These are phyloP conservation scores for Zoanthus sociatus DNA, from an alignment of 92 coral and sea anemone species.

Conservation along the genomic window DNA sequence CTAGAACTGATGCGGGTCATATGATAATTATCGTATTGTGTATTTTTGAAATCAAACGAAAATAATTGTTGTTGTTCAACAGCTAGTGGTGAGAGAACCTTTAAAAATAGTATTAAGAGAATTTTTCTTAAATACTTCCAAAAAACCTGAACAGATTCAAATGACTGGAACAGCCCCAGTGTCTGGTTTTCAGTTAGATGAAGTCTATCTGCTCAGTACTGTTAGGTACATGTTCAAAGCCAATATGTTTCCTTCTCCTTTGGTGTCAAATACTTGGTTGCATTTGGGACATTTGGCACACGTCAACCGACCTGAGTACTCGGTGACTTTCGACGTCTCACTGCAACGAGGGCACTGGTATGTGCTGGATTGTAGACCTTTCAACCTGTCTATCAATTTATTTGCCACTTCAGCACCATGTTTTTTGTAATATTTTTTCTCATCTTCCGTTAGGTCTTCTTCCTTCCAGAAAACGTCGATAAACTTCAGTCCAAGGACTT, in stretches of 20 bases:
- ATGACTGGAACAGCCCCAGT: no score
- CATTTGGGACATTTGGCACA: background rate
- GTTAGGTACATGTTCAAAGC: background rate
- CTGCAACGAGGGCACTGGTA: background rate
- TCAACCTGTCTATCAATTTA: background rate
- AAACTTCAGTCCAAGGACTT: conserved; percentile 63
- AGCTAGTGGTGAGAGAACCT: no score
- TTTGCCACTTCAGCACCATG: background rate
- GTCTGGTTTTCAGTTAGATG: no score
- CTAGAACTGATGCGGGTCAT: no score
- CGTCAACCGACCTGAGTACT: background rate
- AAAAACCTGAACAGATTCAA: no score
- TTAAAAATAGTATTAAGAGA: no score
- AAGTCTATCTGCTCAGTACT: background rate
- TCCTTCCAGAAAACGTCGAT: conserved; percentile 53
- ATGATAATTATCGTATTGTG: no score
- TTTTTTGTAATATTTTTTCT: background rate
- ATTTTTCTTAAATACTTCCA: no score
- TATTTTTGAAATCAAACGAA: no score
- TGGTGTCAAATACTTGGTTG: background rate
- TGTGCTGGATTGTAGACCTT: background rate
- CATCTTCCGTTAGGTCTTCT: background rate
- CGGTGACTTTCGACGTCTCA: background rate
- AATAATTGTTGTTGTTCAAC: no score
- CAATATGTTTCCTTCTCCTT: background rate